Percentiles rank a stretch among this genome's conserved stretches.
Conservation (phyloP, 2,888 invertebrate genomes). For the Cabera pusaria region DNA sequence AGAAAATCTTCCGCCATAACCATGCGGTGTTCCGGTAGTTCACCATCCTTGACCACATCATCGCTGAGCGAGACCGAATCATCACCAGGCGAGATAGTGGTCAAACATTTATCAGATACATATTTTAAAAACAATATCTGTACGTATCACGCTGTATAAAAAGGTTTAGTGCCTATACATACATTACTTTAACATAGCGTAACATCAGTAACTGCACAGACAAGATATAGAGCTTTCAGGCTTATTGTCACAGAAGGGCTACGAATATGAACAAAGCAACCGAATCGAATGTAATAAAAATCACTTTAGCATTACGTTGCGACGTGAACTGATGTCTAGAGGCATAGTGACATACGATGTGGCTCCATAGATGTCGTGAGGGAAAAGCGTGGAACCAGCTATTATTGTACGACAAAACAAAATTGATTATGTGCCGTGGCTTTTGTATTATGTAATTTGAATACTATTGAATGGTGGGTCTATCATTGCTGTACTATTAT, state of each 20-base stretch:
- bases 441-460: slow-evolving; percentile 26
- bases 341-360: slow-evolving; percentile 76
- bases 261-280: slow-evolving; percentile 75
- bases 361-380: slow-evolving; percentile 71
- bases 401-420: slow-evolving; percentile 76
- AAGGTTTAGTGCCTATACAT: too few relatives aligned
- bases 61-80: too few relatives aligned
- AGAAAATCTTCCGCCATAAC: too few relatives aligned
- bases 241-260: slow-evolving; percentile 58
- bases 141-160: too few relatives aligned
- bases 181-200: too few relatives aligned
- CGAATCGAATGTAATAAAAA: slow-evolving; percentile 81
- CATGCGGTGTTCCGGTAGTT: too few relatives aligned
- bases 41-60: too few relatives aligned
- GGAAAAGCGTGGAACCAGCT: slow-evolving; percentile 69
- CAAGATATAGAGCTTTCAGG: slow-evolving; percentile 17
- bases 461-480: slow-evolving; percentile 9
- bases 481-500: slow-evolving; percentile 4
- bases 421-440: slow-evolving; percentile 59
- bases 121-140: too few relatives aligned
- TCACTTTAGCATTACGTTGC: slow-evolving; percentile 76
- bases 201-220: slow-evolving; percentile 15
- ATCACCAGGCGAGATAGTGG: too few relatives aligned
- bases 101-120: too few relatives aligned
- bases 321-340: slow-evolving; percentile 79